Evolutionary conservation across 2,113 vertebrate species (phyloP).

Genomic region (Tragelaphus strepsiceros): DNA sequence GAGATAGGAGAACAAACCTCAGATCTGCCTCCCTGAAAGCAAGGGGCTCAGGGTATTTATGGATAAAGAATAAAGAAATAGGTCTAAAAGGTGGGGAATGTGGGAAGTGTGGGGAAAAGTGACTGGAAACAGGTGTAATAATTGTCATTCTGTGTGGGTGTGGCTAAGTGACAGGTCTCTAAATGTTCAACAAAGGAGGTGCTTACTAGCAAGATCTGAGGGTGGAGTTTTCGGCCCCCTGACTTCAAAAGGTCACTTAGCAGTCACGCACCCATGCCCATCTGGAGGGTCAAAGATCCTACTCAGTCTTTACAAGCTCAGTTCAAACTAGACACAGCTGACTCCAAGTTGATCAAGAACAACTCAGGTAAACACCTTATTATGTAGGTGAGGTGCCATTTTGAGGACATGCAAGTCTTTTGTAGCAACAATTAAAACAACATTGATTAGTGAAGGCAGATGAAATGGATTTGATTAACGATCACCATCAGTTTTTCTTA

Average conservation of each 20-base stretch:
- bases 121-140: neutral
- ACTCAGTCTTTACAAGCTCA: neutral
- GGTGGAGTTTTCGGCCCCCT: neutral
- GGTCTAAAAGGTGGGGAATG: neutral
- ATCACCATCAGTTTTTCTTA: neutral
- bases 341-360: neutral
- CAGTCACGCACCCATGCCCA: neutral
- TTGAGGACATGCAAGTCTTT: neutral
- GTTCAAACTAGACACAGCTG: neutral
- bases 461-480: neutral
- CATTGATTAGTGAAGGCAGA: neutral
- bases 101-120: neutral
- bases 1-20: neutral
- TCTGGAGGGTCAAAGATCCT: neutral
- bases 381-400: neutral
- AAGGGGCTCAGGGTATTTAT: neutral
- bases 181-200: neutral
- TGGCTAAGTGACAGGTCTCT: neutral
- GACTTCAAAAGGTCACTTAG: neutral
- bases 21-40: neutral
- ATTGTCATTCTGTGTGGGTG: neutral
- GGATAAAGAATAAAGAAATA: neutral
- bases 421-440: neutral
- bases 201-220: neutral
- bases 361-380: neutral